A percentile compares a stretch with the other conserved stretches of the same genome.
Conservation (phyloP, 2,797 vertebrate species). For the Gymnoscopelus microlampas region DNA sequence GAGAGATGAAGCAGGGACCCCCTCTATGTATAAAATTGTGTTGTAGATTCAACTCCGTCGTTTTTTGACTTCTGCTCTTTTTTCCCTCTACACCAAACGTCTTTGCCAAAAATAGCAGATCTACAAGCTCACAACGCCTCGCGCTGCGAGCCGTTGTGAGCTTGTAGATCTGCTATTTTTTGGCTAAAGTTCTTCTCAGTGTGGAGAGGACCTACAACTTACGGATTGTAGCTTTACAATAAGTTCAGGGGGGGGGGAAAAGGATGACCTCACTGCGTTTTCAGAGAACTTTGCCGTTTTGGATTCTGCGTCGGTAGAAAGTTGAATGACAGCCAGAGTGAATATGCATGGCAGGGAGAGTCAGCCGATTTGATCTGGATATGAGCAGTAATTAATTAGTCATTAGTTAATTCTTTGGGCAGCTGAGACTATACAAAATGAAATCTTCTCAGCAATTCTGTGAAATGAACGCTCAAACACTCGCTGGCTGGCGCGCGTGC, state of each 20-base stretch:
- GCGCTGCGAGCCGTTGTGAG: too few relatives aligned
- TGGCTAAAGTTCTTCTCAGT: too few relatives aligned
- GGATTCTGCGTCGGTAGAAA: slow-evolving; percentile 20
- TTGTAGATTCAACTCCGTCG: too few relatives aligned
- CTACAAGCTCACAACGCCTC: too few relatives aligned
- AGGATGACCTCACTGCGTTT: slow-evolving; percentile 44
- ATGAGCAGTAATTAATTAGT: slow-evolving; percentile 70
- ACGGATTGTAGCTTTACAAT: too few relatives aligned
- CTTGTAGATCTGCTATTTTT: too few relatives aligned
- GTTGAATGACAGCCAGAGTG: slow-evolving; percentile 59
- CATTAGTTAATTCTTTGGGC: slow-evolving; percentile 72
- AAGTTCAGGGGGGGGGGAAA: not conserved
- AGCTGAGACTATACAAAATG: slow-evolving; percentile 70
- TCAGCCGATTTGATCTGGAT: slow-evolving; percentile 66
- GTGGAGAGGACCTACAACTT: too few relatives aligned
- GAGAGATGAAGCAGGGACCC: too few relatives aligned
- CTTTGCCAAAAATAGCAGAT: too few relatives aligned
- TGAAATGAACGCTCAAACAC: slow-evolving; percentile 60
- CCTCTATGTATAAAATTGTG: too few relatives aligned
- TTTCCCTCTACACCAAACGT: too few relatives aligned
- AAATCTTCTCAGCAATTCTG: slow-evolving; percentile 65
- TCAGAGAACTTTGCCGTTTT: slow-evolving; percentile 24
- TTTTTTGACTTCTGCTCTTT: too few relatives aligned
- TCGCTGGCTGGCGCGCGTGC: slow-evolving; percentile 19
- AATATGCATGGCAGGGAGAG: slow-evolving; percentile 56